Base-by-base conservation (phyloP, 2,888 invertebrate genomes). In the Drosophila mimetica region DNA sequence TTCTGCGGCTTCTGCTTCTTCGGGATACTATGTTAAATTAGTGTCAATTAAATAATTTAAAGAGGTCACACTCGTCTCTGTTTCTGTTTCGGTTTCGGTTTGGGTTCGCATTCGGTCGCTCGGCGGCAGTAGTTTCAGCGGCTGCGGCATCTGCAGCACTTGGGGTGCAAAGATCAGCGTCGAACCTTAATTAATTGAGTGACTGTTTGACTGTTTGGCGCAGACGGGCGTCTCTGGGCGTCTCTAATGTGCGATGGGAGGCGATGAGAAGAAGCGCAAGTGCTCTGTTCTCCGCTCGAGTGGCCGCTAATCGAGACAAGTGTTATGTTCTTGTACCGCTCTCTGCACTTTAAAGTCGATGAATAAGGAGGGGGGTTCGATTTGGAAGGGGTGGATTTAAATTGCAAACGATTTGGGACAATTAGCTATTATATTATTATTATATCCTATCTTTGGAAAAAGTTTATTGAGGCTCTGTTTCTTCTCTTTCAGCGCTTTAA, bases 1-100 rank as follows among this genome's bases (percentile, higher is more conserved):
- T 54, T 75, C 74, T 76, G 39, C 30, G 20, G 18, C 58, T 39
- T 67, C 74, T 76, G 46, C 30, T 32, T 25, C 58, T 44, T 71
- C 54, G 39, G 76, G 25, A 59, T 25, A 25, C 60, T 76, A 79
- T 77, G 83, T 64, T 90, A 90, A 91, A 91, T 91, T 91, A 91
- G 89, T 90, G 91, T 91, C 92, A 91, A 91, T 91, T 91, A 91
- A 91, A 90, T 90, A 90, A 89, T 91, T 91, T 90, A 90, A 91
- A 89, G 89, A 89, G 91, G 91, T 91, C 91, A 91, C 67, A 87
- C 83, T 79, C 84, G 57, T 36, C 64, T 41, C 39, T 44, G 53
- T 42, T 41, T 42, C 70, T 16, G 48, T 28, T 30, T 16, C 7
- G 37, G 42, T 42, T 5, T 25, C 25, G 25, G 25, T 25, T n/a